Evolutionary conservation across 2,113 vertebrate genomes (phyloP).

Genomic region (Struthio camelus): DNA sequence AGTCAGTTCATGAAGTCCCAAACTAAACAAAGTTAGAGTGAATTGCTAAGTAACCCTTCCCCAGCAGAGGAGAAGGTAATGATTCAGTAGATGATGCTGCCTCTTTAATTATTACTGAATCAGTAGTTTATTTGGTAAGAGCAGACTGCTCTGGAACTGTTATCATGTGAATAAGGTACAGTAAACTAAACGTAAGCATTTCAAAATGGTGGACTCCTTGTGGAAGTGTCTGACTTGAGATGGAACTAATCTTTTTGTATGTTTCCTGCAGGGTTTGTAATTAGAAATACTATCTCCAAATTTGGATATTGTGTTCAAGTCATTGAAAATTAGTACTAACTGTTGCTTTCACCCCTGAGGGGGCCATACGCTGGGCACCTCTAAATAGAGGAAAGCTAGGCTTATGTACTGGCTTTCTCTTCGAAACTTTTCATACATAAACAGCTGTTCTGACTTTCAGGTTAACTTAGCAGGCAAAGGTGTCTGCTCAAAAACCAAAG

Average conservation of each 20-base stretch:
- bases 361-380: not conserved
- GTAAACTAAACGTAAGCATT: not conserved
- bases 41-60: not conserved
- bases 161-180: not conserved
- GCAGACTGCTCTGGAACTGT: constrained; percentile 29
- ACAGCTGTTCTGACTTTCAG: not conserved
- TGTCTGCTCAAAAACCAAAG: not conserved
- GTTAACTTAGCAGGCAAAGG: not conserved
- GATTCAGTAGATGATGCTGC: not conserved
- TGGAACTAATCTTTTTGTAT: not conserved
- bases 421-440: too few relatives aligned
- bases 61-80: not conserved
- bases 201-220: not conserved
- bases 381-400: not conserved
- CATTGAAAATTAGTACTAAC: not conserved
- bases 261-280: not conserved
- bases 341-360: not conserved
- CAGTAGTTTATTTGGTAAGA: constrained; percentile 44
- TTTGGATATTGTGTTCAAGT: not conserved
- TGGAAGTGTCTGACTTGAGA: not conserved
- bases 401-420: too few relatives aligned
- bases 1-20: not conserved
- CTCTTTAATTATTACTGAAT: constrained; percentile 2
- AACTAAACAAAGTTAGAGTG: not conserved
- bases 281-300: not conserved